Evolutionary conservation across 2,797 vertebrate genomes (phyloP).

Genomic region (Neosilurus mollespiculum): DNA sequence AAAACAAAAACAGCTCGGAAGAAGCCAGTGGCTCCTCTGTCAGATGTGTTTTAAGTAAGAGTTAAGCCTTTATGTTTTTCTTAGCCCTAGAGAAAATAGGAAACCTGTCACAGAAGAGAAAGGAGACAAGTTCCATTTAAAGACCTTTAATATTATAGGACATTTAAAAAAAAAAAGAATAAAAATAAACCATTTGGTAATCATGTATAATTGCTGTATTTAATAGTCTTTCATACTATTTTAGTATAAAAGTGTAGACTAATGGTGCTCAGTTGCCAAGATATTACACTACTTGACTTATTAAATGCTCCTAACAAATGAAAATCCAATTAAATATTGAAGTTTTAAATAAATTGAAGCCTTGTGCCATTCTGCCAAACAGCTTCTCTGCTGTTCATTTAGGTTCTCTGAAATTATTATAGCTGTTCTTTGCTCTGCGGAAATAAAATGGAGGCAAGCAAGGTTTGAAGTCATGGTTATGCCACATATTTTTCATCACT

Average conservation of each 20-base stretch:
- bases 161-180: background rate
- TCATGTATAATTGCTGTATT: background rate
- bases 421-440: background rate
- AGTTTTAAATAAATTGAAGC: background rate
- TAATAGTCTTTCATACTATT: background rate
- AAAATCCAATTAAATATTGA: background rate
- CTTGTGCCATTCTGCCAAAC: background rate
- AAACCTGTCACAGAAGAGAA: background rate
- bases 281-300: background rate
- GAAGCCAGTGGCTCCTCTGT: conserved; percentile 33
- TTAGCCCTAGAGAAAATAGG: conserved; percentile 32
- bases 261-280: background rate
- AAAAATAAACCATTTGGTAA: background rate
- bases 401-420: background rate
- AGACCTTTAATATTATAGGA: background rate
- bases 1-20: conserved; percentile 24
- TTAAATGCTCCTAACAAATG: conserved; percentile 21
- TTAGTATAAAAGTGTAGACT: background rate
- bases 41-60: conserved; percentile 14
- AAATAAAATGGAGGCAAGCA: conserved; percentile 4
- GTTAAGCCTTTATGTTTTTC: conserved; percentile 36
- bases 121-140: background rate
- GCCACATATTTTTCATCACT: background rate
- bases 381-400: background rate
- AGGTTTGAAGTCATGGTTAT: background rate